Percentiles rank a stretch among this genome's conserved stretches.
These are phyloP conservation scores for Stratiomys singularior DNA, from an alignment of 2,888 invertebrate genomes.

Conservation along the genomic window DNA sequence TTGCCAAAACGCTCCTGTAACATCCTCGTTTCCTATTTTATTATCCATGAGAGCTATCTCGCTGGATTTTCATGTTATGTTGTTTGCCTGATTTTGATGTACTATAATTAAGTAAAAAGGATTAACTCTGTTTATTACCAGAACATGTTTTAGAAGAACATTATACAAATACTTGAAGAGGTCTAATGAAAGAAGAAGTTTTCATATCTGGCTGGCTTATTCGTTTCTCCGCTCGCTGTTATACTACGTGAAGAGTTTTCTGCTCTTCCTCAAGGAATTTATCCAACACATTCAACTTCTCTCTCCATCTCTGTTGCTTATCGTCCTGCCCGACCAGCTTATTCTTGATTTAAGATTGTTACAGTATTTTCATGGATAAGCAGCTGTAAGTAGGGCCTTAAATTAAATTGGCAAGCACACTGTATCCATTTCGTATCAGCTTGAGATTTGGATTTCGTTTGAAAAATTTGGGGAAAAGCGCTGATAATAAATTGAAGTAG, in stretches of 20 bases:
- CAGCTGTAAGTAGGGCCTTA: conserved; percentile 21
- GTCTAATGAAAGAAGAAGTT: conserved; percentile 41
- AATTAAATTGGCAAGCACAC: not conserved
- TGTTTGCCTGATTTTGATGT: conserved; percentile 49
- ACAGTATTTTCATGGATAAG: conserved; percentile 40
- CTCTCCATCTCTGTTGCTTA: not conserved
- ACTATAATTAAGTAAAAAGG: conserved; percentile 49
- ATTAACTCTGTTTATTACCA: conserved; percentile 47
- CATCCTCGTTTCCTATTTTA: conserved; percentile 20
- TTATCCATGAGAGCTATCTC: conserved; percentile 45
- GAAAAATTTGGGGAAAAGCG: not conserved
- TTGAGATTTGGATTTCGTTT: conserved; percentile 5
- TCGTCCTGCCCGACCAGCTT: not conserved
- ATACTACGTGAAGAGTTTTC: not conserved
- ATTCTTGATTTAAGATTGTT: conserved; percentile 8
- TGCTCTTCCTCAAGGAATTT: not conserved
- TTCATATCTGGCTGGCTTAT: not conserved
- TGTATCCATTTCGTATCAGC: conserved; percentile 8
- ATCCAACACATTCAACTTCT: too few relatives aligned
- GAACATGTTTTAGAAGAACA: conserved; percentile 38
- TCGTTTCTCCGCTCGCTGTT: too few relatives aligned
- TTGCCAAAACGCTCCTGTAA: not conserved
- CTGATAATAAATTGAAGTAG: conserved; percentile 4
- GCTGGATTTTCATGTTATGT: conserved; percentile 46
- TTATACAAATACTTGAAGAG: conserved; percentile 40